Conservation (phyloP, 2,888 invertebrate genomes). For the Corythucha ciliata region DNA sequence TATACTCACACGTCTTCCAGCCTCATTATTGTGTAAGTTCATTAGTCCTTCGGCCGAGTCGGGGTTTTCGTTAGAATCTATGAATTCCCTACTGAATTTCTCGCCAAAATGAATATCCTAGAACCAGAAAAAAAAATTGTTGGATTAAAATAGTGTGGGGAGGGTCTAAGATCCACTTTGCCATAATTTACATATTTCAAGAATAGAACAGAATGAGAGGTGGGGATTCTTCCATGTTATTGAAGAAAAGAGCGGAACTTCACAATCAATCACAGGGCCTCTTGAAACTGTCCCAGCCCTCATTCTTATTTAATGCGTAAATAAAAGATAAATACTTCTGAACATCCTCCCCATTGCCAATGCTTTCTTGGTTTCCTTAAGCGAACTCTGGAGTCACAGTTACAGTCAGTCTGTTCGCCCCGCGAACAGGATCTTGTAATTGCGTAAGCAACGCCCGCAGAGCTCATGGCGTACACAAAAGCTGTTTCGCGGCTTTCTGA, state of each 20-base stretch:
- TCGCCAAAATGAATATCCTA: constrained; percentile 76
- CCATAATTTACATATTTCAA: too few relatives aligned
- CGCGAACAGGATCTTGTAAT: constrained; percentile 79
- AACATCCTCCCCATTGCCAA: constrained; percentile 92
- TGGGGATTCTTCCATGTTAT: too few relatives aligned
- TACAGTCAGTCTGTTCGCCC: constrained; percentile 78
- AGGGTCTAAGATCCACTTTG: too few relatives aligned
- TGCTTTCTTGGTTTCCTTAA: constrained; percentile 57
- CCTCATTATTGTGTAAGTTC: constrained; percentile 88
- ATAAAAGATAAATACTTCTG: constrained; percentile 61
- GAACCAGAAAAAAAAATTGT: constrained; percentile 32
- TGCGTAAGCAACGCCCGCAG: constrained; percentile 81
- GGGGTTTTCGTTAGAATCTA: constrained; percentile 69
- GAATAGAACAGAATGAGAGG: too few relatives aligned
- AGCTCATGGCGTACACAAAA: constrained; percentile 77
- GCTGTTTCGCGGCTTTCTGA: constrained; percentile 86
- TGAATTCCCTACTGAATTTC: constrained; percentile 75
- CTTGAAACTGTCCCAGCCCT: too few relatives aligned
- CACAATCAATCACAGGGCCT: too few relatives aligned
- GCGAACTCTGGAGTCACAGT: constrained; percentile 73
- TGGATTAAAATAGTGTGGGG: constrained; percentile 1
- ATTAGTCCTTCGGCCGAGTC: constrained; percentile 66
- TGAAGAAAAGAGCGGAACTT: too few relatives aligned
- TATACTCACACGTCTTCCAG: constrained; percentile 66
- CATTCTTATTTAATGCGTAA: too few relatives aligned